Conservation (phyloP, 2,113 vertebrate genomes). For the Colossoma macropomum region DNA sequence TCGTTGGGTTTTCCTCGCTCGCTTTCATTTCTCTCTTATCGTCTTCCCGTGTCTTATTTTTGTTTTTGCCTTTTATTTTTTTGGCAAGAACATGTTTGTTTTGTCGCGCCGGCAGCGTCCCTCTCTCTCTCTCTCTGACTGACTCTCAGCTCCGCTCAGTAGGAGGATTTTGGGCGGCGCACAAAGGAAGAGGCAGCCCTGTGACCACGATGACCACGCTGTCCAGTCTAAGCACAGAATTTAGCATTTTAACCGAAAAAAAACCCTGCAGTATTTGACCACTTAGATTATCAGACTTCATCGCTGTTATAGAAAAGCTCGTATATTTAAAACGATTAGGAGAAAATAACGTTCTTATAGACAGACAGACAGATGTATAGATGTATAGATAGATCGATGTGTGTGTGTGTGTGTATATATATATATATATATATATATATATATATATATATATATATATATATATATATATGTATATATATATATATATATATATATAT, state of each 20-base stretch:
- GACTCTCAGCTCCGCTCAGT: constrained; percentile 8
- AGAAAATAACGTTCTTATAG: too few relatives aligned
- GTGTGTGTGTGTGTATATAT: too few relatives aligned
- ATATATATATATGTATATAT: too few relatives aligned
- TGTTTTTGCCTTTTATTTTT: constrained; percentile 13
- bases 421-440: too few relatives aligned
- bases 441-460: too few relatives aligned
- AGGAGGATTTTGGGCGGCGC: constrained; percentile 15
- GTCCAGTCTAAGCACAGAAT: constrained; percentile 29
- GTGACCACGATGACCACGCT: constrained; percentile 32
- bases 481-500: too few relatives aligned
- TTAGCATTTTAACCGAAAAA: not conserved
- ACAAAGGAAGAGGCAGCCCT: constrained; percentile 17
- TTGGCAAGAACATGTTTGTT: constrained; percentile 23
- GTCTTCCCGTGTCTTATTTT: constrained; percentile 31
- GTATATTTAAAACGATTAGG: too few relatives aligned
- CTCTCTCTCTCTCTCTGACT: not conserved
- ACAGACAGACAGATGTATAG: too few relatives aligned
- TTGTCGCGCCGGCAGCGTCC: not conserved
- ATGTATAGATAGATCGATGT: too few relatives aligned
- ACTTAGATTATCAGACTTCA: not conserved
- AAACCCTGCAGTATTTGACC: constrained; percentile 1
- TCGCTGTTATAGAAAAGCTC: too few relatives aligned
- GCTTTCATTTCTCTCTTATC: constrained; percentile 46
- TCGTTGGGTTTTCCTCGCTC: constrained; percentile 37